Percentiles rank a stretch among this genome's conserved stretches.
phyloP scores from a whole-genome alignment of 2,888 invertebrate species.

The Theristus sp. region DNA sequence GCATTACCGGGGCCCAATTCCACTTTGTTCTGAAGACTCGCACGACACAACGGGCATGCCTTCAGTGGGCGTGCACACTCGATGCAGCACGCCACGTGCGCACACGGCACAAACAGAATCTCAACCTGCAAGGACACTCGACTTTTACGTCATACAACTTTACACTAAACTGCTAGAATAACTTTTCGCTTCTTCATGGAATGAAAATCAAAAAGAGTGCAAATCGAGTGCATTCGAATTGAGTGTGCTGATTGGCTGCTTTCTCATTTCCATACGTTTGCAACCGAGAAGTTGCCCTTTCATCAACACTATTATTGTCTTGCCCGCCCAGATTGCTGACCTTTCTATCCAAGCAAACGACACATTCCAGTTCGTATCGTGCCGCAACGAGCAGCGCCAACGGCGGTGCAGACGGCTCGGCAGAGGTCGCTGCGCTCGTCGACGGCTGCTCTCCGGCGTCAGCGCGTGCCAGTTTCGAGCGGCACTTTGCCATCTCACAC shows the following conservation, averaged over 20 bases:
- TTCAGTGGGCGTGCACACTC: slow-evolving; percentile 20
- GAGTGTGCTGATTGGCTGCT: too few relatives aligned
- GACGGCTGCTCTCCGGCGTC: not conserved
- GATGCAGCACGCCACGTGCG: slow-evolving; percentile 30
- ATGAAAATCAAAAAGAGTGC: too few relatives aligned
- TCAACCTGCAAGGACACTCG: slow-evolving; percentile 25
- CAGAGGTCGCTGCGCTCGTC: not conserved
- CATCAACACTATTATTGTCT: too few relatives aligned
- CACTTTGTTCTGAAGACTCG: slow-evolving; percentile 1
- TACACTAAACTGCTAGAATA: too few relatives aligned
- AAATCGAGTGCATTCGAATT: too few relatives aligned
- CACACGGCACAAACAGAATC: slow-evolving; percentile 30
- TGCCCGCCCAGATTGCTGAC: too few relatives aligned
- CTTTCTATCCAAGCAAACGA: slow-evolving; percentile 27
- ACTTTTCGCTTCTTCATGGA: too few relatives aligned
- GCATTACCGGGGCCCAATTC: too few relatives aligned
- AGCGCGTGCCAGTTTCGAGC: not conserved
- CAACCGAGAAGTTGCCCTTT: too few relatives aligned
- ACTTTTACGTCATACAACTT: too few relatives aligned
- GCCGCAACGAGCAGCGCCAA: slow-evolving; percentile 12
- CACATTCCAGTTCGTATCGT: slow-evolving; percentile 22
- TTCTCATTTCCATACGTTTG: too few relatives aligned
- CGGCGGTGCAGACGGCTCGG: not conserved
- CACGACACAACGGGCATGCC: slow-evolving; percentile 27
- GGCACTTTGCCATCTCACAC: slow-evolving; percentile 25